These are phyloP conservation scores for Galagoides demidoff DNA, from an alignment of 2,797 vertebrate species.

Conservation along the genomic window DNA sequence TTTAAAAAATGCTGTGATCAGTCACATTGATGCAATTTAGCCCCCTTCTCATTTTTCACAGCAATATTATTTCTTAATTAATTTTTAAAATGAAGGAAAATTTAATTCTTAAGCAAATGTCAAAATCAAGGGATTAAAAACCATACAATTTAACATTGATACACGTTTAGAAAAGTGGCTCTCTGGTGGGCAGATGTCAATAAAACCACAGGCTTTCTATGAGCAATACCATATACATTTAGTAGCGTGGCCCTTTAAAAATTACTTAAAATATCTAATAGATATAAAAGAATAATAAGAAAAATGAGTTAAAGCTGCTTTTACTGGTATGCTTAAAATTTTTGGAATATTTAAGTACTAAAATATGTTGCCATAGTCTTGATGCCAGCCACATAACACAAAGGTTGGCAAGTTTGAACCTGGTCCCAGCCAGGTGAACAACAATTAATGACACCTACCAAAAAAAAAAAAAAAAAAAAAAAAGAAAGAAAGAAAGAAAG, in stretches of 20 bases:
- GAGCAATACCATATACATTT: not conserved
- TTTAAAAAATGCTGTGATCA: not conserved
- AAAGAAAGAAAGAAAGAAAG: too few relatives aligned
- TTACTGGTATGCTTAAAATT: not conserved
- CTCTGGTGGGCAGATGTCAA: not conserved
- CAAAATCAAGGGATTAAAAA: not conserved
- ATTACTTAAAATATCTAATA: not conserved
- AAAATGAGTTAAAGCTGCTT: not conserved
- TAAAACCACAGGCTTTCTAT: not conserved
- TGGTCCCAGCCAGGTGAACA: too few relatives aligned
- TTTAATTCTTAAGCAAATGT: not conserved
- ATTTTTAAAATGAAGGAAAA: not conserved
- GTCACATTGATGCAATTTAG: not conserved
- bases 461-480: too few relatives aligned
- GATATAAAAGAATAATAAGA: not conserved
- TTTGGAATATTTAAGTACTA: not conserved
- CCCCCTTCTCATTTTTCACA: not conserved
- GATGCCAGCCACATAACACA: too few relatives aligned
- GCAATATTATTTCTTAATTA: not conserved
- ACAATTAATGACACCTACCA: too few relatives aligned
- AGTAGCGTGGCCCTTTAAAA: not conserved
- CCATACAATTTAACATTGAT: not conserved
- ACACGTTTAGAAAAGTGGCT: not conserved
- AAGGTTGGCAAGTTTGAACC: too few relatives aligned
- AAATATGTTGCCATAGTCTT: not conserved